Conservation (phyloP, 2,888 invertebrate genomes). For the Apeira syringaria region DNA sequence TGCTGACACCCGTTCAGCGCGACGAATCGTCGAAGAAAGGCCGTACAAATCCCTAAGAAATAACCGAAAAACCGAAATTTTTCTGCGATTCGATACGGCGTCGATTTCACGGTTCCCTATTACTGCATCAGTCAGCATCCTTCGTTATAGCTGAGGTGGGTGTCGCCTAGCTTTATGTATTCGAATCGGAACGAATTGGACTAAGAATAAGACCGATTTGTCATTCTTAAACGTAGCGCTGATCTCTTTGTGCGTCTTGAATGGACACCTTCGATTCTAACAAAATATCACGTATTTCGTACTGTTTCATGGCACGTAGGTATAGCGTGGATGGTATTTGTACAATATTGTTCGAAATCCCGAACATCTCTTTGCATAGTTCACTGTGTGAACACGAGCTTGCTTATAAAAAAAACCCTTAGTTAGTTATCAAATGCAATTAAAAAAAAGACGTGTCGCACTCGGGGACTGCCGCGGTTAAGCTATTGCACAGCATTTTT, state of each 20-base stretch:
- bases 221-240: constrained; percentile 74
- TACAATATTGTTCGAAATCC: too few relatives aligned
- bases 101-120: constrained; percentile 78
- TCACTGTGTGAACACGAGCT: constrained; percentile 7
- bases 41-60: constrained; percentile 83
- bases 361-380: too few relatives aligned
- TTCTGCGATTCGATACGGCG: constrained; percentile 79
- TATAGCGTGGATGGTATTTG: too few relatives aligned
- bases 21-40: constrained; percentile 80
- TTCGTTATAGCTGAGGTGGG: constrained; percentile 45
- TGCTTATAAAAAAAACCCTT: neutral
- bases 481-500: too few relatives aligned
- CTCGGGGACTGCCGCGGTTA: too few relatives aligned
- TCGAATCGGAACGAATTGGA: constrained; percentile 73
- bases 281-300: constrained; percentile 71
- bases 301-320: constrained; percentile 56
- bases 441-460: too few relatives aligned
- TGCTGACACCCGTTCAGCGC: constrained; percentile 79
- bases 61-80: constrained; percentile 84
- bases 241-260: constrained; percentile 57
- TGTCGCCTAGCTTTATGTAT: constrained; percentile 67
- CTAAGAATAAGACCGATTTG: constrained; percentile 72
- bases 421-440: too few relatives aligned
- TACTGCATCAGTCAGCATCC: constrained; percentile 62
- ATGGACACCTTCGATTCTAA: constrained; percentile 70